phyloP scores from a whole-genome alignment of 2,888 invertebrate species.

The Anthophora plumipes region DNA sequence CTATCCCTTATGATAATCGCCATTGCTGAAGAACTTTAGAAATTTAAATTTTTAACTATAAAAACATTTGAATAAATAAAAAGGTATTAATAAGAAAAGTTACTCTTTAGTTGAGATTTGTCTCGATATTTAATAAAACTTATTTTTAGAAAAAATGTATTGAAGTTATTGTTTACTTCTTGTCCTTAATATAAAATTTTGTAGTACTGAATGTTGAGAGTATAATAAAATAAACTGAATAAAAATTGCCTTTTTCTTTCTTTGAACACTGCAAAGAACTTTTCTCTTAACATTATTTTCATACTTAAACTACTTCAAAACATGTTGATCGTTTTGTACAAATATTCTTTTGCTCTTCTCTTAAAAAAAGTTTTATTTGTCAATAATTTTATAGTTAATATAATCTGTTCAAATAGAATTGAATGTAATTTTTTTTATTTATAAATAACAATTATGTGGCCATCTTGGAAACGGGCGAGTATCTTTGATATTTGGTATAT shows the following conservation, averaged over 20 bases:
- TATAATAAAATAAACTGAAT: conserved; percentile 34
- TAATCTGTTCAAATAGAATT: too few relatives aligned
- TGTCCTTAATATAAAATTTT: conserved; percentile 39
- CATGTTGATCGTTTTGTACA: neutral
- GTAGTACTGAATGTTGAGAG: conserved; percentile 31
- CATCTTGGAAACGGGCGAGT: conserved; percentile 97
- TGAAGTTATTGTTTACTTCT: conserved; percentile 37
- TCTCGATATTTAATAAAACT: conserved; percentile 74
- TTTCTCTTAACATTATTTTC: neutral
- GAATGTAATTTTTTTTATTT: too few relatives aligned
- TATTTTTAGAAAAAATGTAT: conserved; percentile 61
- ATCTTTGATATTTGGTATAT: conserved; percentile 96
- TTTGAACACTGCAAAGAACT: neutral
- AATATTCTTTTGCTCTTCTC: neutral
- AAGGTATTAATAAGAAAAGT: conserved; percentile 65
- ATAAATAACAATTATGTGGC: conserved; percentile 91
- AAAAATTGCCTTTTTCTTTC: conserved; percentile 19
- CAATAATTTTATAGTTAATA: neutral
- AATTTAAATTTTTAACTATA: conserved; percentile 69
- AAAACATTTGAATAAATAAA: conserved; percentile 71
- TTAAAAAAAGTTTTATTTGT: conserved; percentile 4
- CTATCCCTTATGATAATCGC: conserved; percentile 66
- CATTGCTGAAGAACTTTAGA: conserved; percentile 64
- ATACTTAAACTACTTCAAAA: neutral
- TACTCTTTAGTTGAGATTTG: conserved; percentile 72